Conservation (phyloP, 2,797 vertebrate genomes). For the Capromys pilorides region DNA sequence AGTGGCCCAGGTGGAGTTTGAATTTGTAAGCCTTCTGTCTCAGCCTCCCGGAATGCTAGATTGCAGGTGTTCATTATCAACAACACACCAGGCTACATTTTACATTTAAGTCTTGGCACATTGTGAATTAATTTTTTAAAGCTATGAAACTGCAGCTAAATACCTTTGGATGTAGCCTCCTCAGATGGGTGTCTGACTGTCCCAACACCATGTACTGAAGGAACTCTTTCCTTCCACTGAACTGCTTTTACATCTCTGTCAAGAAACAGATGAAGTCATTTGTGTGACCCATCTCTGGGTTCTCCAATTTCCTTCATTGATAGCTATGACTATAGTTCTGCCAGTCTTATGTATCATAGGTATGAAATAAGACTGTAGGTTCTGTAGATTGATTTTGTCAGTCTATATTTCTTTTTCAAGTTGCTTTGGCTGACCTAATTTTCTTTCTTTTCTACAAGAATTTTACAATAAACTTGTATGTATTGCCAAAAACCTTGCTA, state of each 20-base stretch:
- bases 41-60: neutral
- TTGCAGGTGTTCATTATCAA: neutral
- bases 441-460: neutral
- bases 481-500: neutral
- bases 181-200: neutral
- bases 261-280: neutral
- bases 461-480: conserved; percentile 29
- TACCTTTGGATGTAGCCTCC: neutral
- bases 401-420: conserved; percentile 8
- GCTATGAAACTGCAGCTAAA: neutral
- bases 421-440: neutral
- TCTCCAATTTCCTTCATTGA: neutral
- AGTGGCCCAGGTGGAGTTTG: too few species aligned
- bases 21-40: neutral
- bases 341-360: neutral
- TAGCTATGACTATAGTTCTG: neutral
- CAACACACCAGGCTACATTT: neutral
- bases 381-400: neutral
- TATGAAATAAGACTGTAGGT: conserved; percentile 1
- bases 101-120: neutral
- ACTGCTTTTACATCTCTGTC: neutral
- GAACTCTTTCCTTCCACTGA: neutral
- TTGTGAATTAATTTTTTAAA: conserved; percentile 16
- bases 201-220: neutral
- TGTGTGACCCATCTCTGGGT: neutral